A percentile compares a stretch with the other conserved stretches of the same genome.
Evolutionary conservation across 2,113 vertebrate genomes (phyloP).

Genomic region (Loxodonta africana): DNA sequence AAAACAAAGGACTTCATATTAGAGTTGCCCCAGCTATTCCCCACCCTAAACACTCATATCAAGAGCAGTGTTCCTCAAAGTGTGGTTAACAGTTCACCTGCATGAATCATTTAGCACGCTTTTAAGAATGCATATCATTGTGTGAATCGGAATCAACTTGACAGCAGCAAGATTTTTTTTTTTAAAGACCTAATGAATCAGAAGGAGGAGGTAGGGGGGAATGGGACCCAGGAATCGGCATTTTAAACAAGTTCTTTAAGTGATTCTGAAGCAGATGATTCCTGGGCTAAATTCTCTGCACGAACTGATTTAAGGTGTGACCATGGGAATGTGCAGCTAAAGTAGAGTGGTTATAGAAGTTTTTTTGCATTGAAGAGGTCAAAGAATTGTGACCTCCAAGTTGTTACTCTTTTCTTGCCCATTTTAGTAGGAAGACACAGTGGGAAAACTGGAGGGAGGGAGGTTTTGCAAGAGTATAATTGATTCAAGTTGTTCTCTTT

Average conservation of each 20-base stretch:
- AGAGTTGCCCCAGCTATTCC: neutral
- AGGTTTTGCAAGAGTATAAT: slow-evolving; percentile 3
- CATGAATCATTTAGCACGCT: neutral
- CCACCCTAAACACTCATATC: neutral
- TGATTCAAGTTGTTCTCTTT: neutral
- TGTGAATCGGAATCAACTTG: no score
- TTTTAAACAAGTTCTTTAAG: neutral
- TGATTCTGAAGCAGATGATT: neutral
- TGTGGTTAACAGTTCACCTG: neutral
- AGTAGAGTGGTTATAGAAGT: neutral
- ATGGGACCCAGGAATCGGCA: neutral
- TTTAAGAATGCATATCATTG: slow-evolving; percentile 27
- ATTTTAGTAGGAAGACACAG: neutral
- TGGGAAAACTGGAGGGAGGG: neutral
- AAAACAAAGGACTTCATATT: slow-evolving; percentile 31
- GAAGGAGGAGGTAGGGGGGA: neutral
- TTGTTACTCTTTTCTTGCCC: neutral
- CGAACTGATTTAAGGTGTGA: neutral
- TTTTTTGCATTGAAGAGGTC: neutral
- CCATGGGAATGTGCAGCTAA: neutral
- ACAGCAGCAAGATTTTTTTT: neutral
- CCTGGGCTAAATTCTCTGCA: neutral
- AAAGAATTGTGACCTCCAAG: slow-evolving; percentile 37
- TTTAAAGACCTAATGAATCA: neutral
- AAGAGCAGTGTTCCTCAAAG: slow-evolving; percentile 5